Percentiles rank a stretch among this genome's conserved stretches.
Evolutionary conservation across 2,888 invertebrate species (phyloP).

Genomic region (Lasioglossum villosulum): DNA sequence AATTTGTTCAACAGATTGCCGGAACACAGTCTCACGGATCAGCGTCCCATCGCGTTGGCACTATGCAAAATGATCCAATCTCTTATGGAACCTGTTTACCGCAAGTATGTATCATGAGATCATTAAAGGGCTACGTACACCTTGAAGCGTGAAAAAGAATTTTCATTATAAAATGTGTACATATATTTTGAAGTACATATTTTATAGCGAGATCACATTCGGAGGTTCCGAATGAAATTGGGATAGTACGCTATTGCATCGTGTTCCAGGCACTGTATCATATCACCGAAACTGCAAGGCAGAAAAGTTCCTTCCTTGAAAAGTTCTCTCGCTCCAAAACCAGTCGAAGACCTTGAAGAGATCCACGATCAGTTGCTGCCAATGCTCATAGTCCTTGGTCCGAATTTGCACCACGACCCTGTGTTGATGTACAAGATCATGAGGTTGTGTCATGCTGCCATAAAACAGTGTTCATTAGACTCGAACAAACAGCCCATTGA

Average conservation of each 20-base stretch:
- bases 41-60: slow-evolving; percentile 91
- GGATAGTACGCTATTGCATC: neutral
- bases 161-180: neutral
- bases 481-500: slow-evolving; percentile 78
- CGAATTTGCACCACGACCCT: slow-evolving; percentile 94
- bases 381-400: slow-evolving; percentile 94
- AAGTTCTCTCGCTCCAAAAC: slow-evolving; percentile 88
- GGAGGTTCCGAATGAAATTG: slow-evolving; percentile 1
- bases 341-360: slow-evolving; percentile 90
- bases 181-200: neutral
- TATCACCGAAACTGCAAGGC: slow-evolving; percentile 90
- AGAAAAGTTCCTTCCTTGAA: slow-evolving; percentile 84
- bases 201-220: neutral
- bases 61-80: slow-evolving; percentile 93
- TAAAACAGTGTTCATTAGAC: slow-evolving; percentile 80
- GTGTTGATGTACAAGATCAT: slow-evolving; percentile 95
- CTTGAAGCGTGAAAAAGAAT: neutral
- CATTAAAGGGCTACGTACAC: neutral
- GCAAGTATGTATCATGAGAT: slow-evolving; percentile 86
- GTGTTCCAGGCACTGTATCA: slow-evolving; percentile 88
- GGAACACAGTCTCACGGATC: slow-evolving; percentile 91
- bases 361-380: slow-evolving; percentile 92
- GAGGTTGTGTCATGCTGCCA: slow-evolving; percentile 84
- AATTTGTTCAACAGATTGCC: slow-evolving; percentile 93
- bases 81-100: slow-evolving; percentile 94